Conservation (phyloP, 2,113 vertebrate species). For the Dipodomys spectabilis region DNA sequence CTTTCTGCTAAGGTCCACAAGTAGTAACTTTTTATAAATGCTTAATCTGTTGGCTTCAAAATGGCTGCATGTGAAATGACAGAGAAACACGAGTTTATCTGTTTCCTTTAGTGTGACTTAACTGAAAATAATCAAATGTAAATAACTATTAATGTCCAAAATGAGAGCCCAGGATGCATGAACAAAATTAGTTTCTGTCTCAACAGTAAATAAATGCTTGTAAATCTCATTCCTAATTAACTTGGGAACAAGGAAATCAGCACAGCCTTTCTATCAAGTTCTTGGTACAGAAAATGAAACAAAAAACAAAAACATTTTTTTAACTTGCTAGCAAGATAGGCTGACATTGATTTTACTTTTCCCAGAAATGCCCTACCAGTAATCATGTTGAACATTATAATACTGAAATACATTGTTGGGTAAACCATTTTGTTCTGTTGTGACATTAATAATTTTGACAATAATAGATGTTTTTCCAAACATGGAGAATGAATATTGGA, state of each 20-base stretch:
- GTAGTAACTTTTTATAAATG: not conserved
- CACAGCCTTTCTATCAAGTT: not conserved
- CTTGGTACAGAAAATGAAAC: not conserved
- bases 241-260: not conserved
- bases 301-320: not conserved
- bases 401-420: not conserved
- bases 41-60: not conserved
- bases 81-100: not conserved
- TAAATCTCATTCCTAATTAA: not conserved
- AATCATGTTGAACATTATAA: not conserved
- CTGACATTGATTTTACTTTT: slow-evolving; percentile 8
- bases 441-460: slow-evolving; percentile 53
- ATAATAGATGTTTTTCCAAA: slow-evolving; percentile 20
- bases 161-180: not conserved
- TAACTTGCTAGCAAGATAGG: slow-evolving; percentile 16
- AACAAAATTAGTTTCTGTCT: not conserved
- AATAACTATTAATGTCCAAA: not conserved
- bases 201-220: not conserved
- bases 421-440: slow-evolving; percentile 25
- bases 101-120: not conserved
- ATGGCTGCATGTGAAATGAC: not conserved
- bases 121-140: slow-evolving; percentile 1
- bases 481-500: not conserved
- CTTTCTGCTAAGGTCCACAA: not conserved
- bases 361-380: slow-evolving; percentile 39